Evolutionary conservation across 2,113 vertebrate genomes (phyloP).

Genomic region (Cyprinus carpio): DNA sequence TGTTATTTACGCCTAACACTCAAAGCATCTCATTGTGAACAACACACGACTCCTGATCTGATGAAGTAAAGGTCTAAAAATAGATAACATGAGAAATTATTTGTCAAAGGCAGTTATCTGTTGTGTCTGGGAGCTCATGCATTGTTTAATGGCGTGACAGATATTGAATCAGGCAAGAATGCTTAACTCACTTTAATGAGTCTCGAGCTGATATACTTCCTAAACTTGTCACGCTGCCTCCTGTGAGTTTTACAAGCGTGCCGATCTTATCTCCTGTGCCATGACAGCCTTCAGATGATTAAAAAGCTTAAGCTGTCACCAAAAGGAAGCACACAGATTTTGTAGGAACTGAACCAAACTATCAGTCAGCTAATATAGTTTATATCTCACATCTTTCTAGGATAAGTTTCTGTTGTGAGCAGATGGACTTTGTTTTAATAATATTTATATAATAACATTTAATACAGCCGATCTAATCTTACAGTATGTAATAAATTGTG

Average conservation of each 20-base stretch:
- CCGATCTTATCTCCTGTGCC: not conserved
- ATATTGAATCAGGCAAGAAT: constrained; percentile 45
- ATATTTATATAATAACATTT: not conserved
- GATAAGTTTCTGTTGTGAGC: not conserved
- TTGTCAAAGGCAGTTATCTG: not conserved
- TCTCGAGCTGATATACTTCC: constrained; percentile 43
- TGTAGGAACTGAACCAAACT: not conserved
- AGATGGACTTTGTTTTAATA: not conserved
- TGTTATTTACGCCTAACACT: not conserved
- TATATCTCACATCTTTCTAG: not conserved
- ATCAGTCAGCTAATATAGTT: not conserved
- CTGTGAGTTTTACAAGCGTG: constrained; percentile 9
- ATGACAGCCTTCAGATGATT: constrained; percentile 21
- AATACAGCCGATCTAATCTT: not conserved
- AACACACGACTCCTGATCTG: not conserved
- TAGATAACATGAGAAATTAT: too few species aligned
- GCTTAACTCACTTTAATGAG: not conserved
- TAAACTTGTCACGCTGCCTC: constrained; percentile 17
- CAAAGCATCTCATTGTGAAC: not conserved
- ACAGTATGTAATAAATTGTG: not conserved
- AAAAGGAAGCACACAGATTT: not conserved
- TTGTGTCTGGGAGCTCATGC: not conserved
- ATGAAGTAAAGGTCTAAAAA: not conserved
- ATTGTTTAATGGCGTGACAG: constrained; percentile 39
- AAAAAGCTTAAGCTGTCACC: constrained; percentile 7